Evolutionary conservation across 1,140 invertebrate species (phyloP), one percentile per base, ranked within the genome.

Genomic region (Drosophila kikkawai): DNA sequence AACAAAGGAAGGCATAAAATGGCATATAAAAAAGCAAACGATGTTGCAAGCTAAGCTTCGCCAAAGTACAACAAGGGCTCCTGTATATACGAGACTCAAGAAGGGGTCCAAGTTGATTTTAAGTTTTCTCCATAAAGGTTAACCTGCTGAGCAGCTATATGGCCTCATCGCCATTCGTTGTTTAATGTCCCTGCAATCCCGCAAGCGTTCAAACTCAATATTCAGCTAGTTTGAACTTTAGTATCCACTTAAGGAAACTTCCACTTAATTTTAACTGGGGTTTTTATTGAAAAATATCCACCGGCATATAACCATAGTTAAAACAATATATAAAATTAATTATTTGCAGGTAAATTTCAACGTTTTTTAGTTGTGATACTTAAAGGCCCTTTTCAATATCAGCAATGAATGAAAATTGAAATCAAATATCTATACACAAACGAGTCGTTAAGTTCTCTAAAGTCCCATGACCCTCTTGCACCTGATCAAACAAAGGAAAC

Each of bases 1-100:
- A 86, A 88, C 84, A 82, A 77, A 79, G 47, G 84, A 82, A 83
- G 74, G 75, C 70, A 86, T 87, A 86, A 86, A 86, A 82, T 63
- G 79, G 60, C 79, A 81, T 78, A 78, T 78, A 78, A 78, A 86
- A 85, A 76, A 73, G 63, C 83, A 73, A 51, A 70, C 51, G 56
- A 77, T 78, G 75, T 78, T 78, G 74, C 75, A 77, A 77, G 64
- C 75, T 69, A 57, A 50, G 74, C 63, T 60, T 39, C 37, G 29
- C 55, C 45, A n/a, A 26, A 26, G 22, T 32, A 60, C 37, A 44
- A 8, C 17, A 41, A 5, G 48, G 12, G 7, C 39, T 50, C 41
- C 48, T 42, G 22, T 55, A 39, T 32, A 74, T 57, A 26, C 26
- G 42, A 48, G 42, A 48, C 42, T 60, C 45, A 47, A 51, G 53